Conservation (phyloP, 2,797 vertebrate species). For the Pterois miles region DNA sequence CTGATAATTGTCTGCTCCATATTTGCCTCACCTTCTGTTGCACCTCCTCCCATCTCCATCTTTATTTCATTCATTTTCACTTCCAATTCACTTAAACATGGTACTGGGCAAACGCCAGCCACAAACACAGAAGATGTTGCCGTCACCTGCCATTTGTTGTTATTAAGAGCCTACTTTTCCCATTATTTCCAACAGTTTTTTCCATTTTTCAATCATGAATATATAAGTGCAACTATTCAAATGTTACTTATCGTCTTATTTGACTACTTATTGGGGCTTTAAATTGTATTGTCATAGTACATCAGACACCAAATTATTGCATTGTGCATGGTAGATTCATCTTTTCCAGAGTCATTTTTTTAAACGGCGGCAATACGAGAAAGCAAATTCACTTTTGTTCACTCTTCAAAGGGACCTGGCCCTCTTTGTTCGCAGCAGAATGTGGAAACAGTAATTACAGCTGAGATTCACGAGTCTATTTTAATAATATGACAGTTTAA, state of each 20-base stretch:
- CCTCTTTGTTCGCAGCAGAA: conserved; percentile 50
- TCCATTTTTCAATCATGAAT: conserved; percentile 22
- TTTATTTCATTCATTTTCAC: conserved; percentile 17
- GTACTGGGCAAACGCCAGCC: not conserved
- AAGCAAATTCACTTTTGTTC: conserved; percentile 26
- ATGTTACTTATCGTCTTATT: conserved; percentile 13
- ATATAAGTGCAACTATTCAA: conserved; percentile 6
- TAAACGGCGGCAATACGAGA: conserved; percentile 1
- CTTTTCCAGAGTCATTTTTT: conserved; percentile 30
- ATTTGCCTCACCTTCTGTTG: conserved; percentile 15
- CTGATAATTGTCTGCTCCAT: conserved; percentile 4
- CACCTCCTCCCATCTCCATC: not conserved
- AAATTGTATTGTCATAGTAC: conserved; percentile 27
- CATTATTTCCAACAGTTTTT: not conserved
- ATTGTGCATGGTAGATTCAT: conserved; percentile 19
- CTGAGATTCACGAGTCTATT: conserved; percentile 24
- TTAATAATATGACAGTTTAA: conserved; percentile 42
- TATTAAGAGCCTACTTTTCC: not conserved
- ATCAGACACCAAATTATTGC: conserved; percentile 15
- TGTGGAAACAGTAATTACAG: conserved; percentile 53
- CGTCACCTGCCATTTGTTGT: not conserved
- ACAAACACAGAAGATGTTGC: not conserved
- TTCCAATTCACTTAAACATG: not conserved
- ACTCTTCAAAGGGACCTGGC: conserved; percentile 28
- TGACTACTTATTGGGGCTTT: conserved; percentile 8